Evolutionary conservation across 2,888 invertebrate genomes (phyloP), one percentile per base, ranked within the genome.

Genomic region (Chrysopilus asiliformis): DNA sequence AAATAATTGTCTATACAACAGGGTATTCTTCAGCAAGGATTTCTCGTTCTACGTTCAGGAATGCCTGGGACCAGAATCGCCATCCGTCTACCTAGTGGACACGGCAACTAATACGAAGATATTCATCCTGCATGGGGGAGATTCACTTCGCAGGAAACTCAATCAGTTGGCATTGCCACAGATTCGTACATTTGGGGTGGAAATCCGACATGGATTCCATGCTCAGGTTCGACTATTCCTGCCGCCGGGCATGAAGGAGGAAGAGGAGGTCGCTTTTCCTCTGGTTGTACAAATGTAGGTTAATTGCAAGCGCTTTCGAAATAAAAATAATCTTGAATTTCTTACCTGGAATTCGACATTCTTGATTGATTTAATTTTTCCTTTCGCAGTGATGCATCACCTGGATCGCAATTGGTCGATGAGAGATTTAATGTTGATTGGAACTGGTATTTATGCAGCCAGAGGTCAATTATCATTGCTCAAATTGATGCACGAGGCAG

Each of bases 401-500:
- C 93, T 0, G 86, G 85, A 2, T 76, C 81, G 0, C 91, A 91
- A 60, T 64, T 79, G 48, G 90, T 91, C 8, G 82, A 83, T 4
- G 79, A 86, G 50, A 71, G 74, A 44, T 91, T 82, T 72, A 67
- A 71, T 25, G 68, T 86, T 1, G 78, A 78, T 40, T 90, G 87
- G 84, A 77, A 81, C 34, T 81, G 85, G 68, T 90, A 87, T 61
- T 64, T 93, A 36, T 75, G 83, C 3, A 80, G 84, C 34, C 76
- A 79, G 12, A 72, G 81, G 45, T 82, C 83, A 56, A 83, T 85
- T 54, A 80, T 91, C 43, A 82, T 87, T 19, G 90, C 85, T 0
- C 76, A 81, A 57, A 84, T 91, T 35, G 93, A 94, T 62, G 91
- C 84, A 0, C 67, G 91, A 22, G 93, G 93, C 5, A 79, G 86